Conservation (phyloP, 2,113 vertebrate genomes). For the Nothoprocta pentlandii region DNA sequence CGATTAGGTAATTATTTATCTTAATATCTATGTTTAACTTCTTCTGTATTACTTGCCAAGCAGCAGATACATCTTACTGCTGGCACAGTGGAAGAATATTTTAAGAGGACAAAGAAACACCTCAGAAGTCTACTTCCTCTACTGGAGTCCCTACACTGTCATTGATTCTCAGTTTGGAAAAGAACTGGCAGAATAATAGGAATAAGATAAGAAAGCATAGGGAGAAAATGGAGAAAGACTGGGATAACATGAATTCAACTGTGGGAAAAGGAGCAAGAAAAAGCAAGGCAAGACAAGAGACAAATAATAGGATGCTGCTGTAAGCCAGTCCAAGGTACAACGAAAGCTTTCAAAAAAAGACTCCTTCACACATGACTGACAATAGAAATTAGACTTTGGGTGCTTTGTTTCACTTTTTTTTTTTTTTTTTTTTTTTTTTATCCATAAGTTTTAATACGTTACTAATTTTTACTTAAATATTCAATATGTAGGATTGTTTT, state of each 20-base stretch:
- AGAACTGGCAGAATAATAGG: neutral
- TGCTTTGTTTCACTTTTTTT: neutral
- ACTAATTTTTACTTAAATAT: neutral
- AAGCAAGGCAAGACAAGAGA: neutral
- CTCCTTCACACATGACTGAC: neutral
- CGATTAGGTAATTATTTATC: neutral
- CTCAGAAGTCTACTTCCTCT: neutral
- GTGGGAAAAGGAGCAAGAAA: neutral
- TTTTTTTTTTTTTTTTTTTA: neutral
- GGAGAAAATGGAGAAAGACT: neutral
- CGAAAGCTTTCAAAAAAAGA: neutral
- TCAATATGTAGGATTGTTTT: neutral
- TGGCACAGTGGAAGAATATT: neutral
- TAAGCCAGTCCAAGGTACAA: neutral
- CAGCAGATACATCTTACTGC: neutral
- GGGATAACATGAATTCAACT: neutral
- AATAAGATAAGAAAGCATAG: neutral
- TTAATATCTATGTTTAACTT: neutral
- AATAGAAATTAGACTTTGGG: neutral
- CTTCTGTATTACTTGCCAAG: neutral
- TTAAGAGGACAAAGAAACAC: neutral
- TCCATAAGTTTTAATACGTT: neutral
- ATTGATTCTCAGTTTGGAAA: neutral
- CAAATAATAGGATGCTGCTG: neutral
- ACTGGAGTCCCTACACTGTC: neutral